phyloP scores from a whole-genome alignment of 2,797 vertebrate species.

The Dendrocincla fuliginosa region DNA sequence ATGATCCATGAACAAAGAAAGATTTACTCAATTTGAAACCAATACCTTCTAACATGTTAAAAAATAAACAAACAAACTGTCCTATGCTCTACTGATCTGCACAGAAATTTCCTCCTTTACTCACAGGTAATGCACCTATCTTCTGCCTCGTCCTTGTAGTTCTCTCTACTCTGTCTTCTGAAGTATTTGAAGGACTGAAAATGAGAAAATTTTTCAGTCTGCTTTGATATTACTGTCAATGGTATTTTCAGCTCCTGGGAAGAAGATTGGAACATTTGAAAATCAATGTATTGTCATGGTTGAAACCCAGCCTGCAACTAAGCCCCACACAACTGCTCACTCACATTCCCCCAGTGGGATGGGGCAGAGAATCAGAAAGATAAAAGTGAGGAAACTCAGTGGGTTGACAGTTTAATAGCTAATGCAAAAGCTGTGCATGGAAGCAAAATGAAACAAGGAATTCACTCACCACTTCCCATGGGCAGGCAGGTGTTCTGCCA shows the following conservation, averaged over 20 bases:
- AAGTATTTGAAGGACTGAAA: background rate
- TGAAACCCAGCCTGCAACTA: background rate
- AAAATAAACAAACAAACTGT: constrained; percentile 39
- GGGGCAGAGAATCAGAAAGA: background rate
- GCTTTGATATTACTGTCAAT: background rate
- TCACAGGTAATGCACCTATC: background rate
- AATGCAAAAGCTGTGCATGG: background rate
- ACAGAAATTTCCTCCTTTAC: background rate
- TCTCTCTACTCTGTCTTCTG: background rate
- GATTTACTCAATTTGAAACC: constrained; percentile 45
- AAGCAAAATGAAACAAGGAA: background rate
- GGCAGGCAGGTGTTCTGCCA: background rate
- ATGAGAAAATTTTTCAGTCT: background rate
- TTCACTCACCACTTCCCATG: background rate
- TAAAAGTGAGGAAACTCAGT: background rate
- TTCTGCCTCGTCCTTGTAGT: background rate
- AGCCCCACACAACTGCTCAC: background rate
- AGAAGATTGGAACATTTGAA: background rate
- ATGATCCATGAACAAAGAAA: constrained; percentile 52
- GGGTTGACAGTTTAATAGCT: background rate
- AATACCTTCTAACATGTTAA: constrained; percentile 35
- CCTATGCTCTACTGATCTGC: background rate
- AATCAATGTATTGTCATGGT: background rate
- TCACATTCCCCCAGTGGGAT: accelerated
- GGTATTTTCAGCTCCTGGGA: background rate